phyloP scores from a whole-genome alignment of 1,140 invertebrate species.

The Schmidtea mediterranea region DNA sequence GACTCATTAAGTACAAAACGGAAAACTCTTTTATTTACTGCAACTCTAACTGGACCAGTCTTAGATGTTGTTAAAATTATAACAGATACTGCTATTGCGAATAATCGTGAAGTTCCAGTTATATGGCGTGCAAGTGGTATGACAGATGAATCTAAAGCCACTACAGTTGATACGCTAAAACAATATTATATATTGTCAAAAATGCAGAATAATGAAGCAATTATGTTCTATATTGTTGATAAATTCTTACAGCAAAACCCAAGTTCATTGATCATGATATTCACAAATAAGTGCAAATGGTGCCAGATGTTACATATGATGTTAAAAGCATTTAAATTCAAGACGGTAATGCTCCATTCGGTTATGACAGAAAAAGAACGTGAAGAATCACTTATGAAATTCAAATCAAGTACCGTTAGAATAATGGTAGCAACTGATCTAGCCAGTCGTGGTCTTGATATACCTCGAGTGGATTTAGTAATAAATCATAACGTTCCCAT shows the following conservation, averaged over 20 bases:
- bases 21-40: slow-evolving; percentile 28
- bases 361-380: slow-evolving; percentile 31
- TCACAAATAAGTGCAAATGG: slow-evolving; percentile 72
- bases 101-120: neutral
- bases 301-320: slow-evolving; percentile 4
- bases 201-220: slow-evolving; percentile 63
- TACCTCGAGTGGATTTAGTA: slow-evolving; percentile 27
- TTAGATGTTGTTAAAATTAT: slow-evolving; percentile 9
- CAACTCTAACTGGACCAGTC: slow-evolving; percentile 23
- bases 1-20: slow-evolving; percentile 18
- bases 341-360: neutral
- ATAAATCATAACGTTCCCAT: slow-evolving; percentile 28
- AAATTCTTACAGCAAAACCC: slow-evolving; percentile 42
- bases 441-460: slow-evolving; percentile 25
- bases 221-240: slow-evolving; percentile 57
- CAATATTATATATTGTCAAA: slow-evolving; percentile 69
- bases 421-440: slow-evolving; percentile 27
- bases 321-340: neutral
- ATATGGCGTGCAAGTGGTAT: neutral
- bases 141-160: neutral
- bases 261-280: slow-evolving; percentile 58
- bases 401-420: slow-evolving; percentile 24
- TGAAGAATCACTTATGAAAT: slow-evolving; percentile 19
- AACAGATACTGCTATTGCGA: neutral
- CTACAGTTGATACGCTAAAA: slow-evolving; percentile 38